These are phyloP conservation scores for Crocidura indochinensis DNA, from an alignment of 2,797 vertebrate genomes.

Conservation along the genomic window DNA sequence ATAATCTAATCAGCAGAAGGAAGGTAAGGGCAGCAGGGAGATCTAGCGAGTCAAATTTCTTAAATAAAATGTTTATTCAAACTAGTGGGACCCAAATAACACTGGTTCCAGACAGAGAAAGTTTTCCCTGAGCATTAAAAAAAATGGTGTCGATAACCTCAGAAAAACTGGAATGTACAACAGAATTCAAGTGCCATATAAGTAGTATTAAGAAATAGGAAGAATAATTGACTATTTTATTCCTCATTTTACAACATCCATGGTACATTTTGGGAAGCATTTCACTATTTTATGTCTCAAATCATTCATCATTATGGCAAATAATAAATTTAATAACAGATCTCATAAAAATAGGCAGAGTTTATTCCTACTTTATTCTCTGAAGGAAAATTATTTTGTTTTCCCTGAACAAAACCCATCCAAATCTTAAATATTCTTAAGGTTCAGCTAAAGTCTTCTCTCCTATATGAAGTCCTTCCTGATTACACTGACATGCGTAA, in stretches of 20 bases:
- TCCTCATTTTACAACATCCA: slow-evolving; percentile 26
- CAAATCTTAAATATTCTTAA: slow-evolving; percentile 30
- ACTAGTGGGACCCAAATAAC: slow-evolving; percentile 17
- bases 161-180: slow-evolving; percentile 31
- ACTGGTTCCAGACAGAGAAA: slow-evolving; percentile 20
- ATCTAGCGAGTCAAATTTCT: slow-evolving; percentile 11
- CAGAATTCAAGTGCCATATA: slow-evolving; percentile 38
- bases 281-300: not conserved
- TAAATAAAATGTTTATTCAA: slow-evolving; percentile 62
- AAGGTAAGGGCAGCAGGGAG: not conserved
- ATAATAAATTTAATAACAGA: not conserved
- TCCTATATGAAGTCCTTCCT: slow-evolving; percentile 13
- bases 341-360: not conserved
- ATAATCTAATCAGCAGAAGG: slow-evolving; percentile 56
- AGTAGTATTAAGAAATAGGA: not conserved
- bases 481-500: slow-evolving; percentile 36
- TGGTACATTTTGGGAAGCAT: not conserved
- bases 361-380: slow-evolving; percentile 1
- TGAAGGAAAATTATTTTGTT: slow-evolving; percentile 8
- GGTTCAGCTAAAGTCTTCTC: slow-evolving; percentile 28
- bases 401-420: not conserved
- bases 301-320: not conserved
- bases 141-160: slow-evolving; percentile 20
- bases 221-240: slow-evolving; percentile 30
- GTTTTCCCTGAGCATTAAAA: not conserved